Conservation (phyloP, 2,888 invertebrate species). For the Cinara cedri region DNA sequence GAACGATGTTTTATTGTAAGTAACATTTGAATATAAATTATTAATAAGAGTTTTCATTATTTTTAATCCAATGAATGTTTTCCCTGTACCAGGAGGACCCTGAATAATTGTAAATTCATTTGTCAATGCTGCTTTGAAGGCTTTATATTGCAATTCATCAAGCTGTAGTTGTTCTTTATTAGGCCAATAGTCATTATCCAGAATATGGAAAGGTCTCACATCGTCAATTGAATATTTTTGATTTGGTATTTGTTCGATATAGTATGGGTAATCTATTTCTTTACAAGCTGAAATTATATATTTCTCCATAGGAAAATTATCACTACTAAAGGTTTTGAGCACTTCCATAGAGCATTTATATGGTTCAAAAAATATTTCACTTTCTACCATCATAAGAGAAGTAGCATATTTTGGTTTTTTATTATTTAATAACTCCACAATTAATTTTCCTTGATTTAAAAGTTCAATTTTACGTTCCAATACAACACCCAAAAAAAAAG, state of each 20-base stretch:
- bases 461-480: conserved; percentile 65
- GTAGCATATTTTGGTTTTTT: conserved; percentile 7
- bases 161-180: conserved; percentile 64
- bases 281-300: conserved; percentile 70
- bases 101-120: conserved; percentile 79
- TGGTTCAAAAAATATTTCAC: conserved; percentile 81
- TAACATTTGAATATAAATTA: conserved; percentile 22
- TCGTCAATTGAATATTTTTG: conserved; percentile 39
- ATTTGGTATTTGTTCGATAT: conserved; percentile 61
- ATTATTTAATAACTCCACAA: conserved; percentile 29
- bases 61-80: conserved; percentile 80
- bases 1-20: no score
- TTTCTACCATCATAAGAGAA: conserved; percentile 65
- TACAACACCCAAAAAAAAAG: conserved; percentile 74
- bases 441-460: conserved; percentile 40
- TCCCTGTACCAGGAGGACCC: conserved; percentile 89
- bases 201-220: conserved; percentile 42
- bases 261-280: conserved; percentile 63
- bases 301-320: conserved; percentile 71
- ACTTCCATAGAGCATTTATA: conserved; percentile 77
- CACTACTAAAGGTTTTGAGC: conserved; percentile 68
- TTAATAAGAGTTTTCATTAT: conserved; percentile 67
- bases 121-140: conserved; percentile 73
- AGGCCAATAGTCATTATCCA: conserved; percentile 58
- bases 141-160: conserved; percentile 72